These are phyloP conservation scores for Paralichthys olivaceus DNA, from an alignment of 2,113 vertebrate genomes.

Conservation along the genomic window DNA sequence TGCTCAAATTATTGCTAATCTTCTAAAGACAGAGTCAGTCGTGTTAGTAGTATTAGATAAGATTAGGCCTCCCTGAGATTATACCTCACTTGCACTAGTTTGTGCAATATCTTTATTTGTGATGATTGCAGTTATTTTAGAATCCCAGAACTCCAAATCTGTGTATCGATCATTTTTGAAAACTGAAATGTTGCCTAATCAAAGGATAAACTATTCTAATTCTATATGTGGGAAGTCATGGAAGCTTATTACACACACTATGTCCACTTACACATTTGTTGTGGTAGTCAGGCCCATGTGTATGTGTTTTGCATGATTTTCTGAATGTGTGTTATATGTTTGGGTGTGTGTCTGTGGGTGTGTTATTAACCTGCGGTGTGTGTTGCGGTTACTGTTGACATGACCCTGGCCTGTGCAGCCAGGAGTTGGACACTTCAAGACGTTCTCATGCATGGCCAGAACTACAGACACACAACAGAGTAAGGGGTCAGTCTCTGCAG, in stretches of 20 bases:
- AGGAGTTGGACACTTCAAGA: slow-evolving; percentile 97
- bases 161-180: not conserved
- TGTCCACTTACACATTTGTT: not conserved
- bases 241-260: not conserved
- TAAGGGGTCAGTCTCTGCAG: slow-evolving; percentile 49
- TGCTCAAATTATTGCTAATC: not conserved
- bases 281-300: not conserved
- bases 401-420: slow-evolving; percentile 99
- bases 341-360: slow-evolving; percentile 10
- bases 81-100: not conserved
- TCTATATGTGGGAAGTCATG: too few relatives aligned
- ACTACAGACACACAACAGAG: slow-evolving; percentile 83
- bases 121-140: not conserved
- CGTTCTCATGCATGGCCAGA: slow-evolving; percentile 98
- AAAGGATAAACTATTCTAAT: not conserved
- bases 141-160: not conserved
- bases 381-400: slow-evolving; percentile 99
- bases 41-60: slow-evolving; percentile 47
- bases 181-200: too few relatives aligned
- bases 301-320: not conserved
- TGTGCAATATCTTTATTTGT: not conserved
- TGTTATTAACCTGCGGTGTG: slow-evolving; percentile 91
- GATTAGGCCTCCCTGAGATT: not conserved
- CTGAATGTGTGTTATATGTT: not conserved
- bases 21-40: slow-evolving; percentile 12